phyloP scores from a whole-genome alignment of 1,140 invertebrate genomes.

The Hyles vespertilio region DNA sequence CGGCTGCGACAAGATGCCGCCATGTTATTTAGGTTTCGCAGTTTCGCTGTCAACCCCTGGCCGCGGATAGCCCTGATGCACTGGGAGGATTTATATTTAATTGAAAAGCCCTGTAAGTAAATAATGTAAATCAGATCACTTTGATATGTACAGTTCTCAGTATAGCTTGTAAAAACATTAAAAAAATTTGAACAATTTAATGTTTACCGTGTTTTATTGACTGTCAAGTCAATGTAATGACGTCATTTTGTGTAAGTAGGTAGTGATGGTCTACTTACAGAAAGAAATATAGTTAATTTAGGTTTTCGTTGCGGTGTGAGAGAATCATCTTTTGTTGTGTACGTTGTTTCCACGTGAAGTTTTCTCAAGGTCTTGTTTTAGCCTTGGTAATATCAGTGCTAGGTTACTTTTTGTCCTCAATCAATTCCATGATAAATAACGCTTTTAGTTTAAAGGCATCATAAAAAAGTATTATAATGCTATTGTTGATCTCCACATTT shows the following conservation, averaged over 20 bases:
- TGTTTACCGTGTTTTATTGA: slow-evolving; percentile 71
- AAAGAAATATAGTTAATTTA: background rate
- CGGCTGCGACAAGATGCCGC: slow-evolving; percentile 71
- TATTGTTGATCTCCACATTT: too few relatives aligned
- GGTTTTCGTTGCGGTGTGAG: background rate
- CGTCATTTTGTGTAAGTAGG: slow-evolving; percentile 37
- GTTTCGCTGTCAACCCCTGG: slow-evolving; percentile 68
- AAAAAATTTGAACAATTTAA: slow-evolving; percentile 29
- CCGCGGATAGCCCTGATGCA: slow-evolving; percentile 50
- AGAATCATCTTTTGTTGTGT: background rate
- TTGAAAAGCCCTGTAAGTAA: slow-evolving; percentile 30
- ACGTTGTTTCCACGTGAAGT: background rate
- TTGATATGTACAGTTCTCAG: background rate
- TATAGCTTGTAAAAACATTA: background rate
- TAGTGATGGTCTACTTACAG: slow-evolving; percentile 13
- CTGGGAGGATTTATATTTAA: slow-evolving; percentile 37
- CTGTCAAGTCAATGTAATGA: slow-evolving; percentile 62
- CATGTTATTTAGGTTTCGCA: slow-evolving; percentile 64
- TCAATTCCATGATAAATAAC: slow-evolving; percentile 15
- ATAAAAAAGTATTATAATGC: background rate
- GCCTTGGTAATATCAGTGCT: slow-evolving; percentile 28
- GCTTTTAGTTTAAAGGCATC: background rate
- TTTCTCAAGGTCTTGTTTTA: slow-evolving; percentile 24
- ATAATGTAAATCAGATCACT: background rate
- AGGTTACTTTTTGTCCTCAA: slow-evolving; percentile 34